These are phyloP conservation scores for Indri indri DNA, from an alignment of 2,113 vertebrate species.

Conservation along the genomic window DNA sequence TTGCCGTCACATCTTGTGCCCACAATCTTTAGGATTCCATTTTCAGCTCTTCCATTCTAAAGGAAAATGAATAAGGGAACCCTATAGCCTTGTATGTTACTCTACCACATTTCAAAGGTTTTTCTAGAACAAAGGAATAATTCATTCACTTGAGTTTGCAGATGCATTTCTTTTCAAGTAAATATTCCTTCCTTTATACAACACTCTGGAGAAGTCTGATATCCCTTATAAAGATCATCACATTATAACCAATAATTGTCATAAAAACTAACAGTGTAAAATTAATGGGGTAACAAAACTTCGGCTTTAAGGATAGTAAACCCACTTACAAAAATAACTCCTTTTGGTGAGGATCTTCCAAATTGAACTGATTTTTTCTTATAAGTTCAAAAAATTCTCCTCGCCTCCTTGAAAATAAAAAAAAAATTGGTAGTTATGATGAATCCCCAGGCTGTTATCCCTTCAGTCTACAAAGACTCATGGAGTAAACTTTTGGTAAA, in stretches of 20 bases:
- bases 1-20: neutral
- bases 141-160: neutral
- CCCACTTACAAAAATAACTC: conserved; percentile 93
- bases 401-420: conserved; percentile 85
- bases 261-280: neutral
- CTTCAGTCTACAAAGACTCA: neutral
- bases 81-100: no score
- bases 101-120: neutral
- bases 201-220: neutral
- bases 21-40: neutral
- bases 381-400: conserved; percentile 97
- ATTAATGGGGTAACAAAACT: neutral
- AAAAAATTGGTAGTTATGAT: neutral
- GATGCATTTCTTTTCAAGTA: neutral
- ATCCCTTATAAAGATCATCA: neutral
- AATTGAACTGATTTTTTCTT: conserved; percentile 92
- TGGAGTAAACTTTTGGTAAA: neutral
- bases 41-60: neutral
- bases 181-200: neutral
- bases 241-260: no score
- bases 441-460: neutral
- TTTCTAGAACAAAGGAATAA: neutral
- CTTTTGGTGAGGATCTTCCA: conserved; percentile 93
- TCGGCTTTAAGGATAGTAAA: neutral
- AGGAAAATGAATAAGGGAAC: neutral